Conservation (phyloP, 2,113 vertebrate species). For the Hoplias malabaricus region DNA sequence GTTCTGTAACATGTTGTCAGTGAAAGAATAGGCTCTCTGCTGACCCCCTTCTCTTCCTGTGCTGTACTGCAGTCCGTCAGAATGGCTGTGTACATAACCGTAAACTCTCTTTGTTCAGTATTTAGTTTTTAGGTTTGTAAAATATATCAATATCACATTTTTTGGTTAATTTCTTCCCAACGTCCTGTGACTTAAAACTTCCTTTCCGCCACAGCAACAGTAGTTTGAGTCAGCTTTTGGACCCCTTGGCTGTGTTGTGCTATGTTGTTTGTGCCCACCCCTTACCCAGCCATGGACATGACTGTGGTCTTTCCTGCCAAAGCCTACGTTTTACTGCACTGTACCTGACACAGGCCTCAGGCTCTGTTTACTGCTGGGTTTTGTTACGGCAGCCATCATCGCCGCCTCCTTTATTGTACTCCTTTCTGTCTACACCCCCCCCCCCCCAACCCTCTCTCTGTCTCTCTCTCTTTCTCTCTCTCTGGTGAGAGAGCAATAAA, state of each 20-base stretch:
- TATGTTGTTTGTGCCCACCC: slow-evolving; percentile 32
- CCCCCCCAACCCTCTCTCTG: not conserved
- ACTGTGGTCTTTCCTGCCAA: slow-evolving; percentile 11
- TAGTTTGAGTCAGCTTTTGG: too few relatives aligned
- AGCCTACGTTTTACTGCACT: slow-evolving; percentile 73
- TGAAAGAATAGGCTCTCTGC: too few relatives aligned
- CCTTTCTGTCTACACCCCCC: not conserved
- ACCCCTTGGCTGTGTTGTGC: slow-evolving; percentile 21
- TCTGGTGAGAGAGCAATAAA: not conserved
- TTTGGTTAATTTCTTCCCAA: too few relatives aligned
- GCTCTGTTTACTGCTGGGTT: slow-evolving; percentile 80
- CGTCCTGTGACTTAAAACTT: too few relatives aligned
- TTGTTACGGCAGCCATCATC: slow-evolving; percentile 60
- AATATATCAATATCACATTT: too few relatives aligned
- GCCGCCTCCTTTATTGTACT: not conserved
- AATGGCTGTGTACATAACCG: too few relatives aligned
- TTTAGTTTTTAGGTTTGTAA: too few relatives aligned
- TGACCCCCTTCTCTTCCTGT: too few relatives aligned
- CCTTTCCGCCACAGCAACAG: too few relatives aligned
- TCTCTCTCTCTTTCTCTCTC: not conserved
- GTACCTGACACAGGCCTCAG: slow-evolving; percentile 83
- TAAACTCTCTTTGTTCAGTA: too few relatives aligned
- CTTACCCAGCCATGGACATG: slow-evolving; percentile 20
- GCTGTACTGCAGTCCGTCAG: too few relatives aligned
- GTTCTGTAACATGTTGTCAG: too few relatives aligned